These are phyloP conservation scores for Pholis gunnellus DNA, from an alignment of 2,113 vertebrate genomes.

Conservation along the genomic window DNA sequence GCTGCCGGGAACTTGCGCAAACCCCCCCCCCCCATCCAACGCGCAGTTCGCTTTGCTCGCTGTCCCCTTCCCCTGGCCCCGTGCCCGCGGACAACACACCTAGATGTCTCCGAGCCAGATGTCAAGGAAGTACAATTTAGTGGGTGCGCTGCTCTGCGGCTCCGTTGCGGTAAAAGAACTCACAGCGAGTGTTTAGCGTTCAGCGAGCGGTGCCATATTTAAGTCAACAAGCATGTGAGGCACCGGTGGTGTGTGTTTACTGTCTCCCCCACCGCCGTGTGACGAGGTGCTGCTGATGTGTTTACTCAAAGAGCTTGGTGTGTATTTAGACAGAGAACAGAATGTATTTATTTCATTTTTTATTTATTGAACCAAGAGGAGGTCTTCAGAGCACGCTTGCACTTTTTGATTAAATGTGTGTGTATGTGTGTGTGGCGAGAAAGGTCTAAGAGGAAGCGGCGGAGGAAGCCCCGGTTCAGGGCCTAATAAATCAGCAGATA, in stretches of 20 bases:
- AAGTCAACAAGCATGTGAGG: constrained; percentile 56
- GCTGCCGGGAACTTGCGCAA: neutral
- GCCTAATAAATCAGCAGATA: constrained; percentile 66
- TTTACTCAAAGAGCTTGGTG: constrained; percentile 28
- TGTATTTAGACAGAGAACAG: constrained; percentile 47
- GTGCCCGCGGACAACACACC: constrained; percentile 31
- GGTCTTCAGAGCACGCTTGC: constrained; percentile 32
- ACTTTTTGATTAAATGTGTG: constrained; percentile 51
- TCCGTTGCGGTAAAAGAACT: constrained; percentile 46
- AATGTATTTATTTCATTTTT: neutral
- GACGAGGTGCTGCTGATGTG: constrained; percentile 31
- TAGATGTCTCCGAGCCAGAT: constrained; percentile 23
- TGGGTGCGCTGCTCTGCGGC: constrained; percentile 13
- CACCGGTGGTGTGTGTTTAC: constrained; percentile 53
- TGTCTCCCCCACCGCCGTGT: constrained; percentile 15
- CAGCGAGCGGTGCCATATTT: constrained; percentile 45
- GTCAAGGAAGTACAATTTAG: constrained; percentile 40
- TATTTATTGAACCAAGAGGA: constrained; percentile 58
- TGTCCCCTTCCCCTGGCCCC: neutral
- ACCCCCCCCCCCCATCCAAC: no score
- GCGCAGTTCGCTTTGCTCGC: neutral
- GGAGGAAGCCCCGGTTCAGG: constrained; percentile 35
- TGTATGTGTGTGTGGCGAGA: neutral
- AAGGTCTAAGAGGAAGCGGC: neutral
- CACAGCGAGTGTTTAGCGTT: constrained; percentile 69